Evolutionary conservation across 2,888 invertebrate species (phyloP), one percentile per base, ranked within the genome.

Genomic region (Cheilosia pagana): DNA sequence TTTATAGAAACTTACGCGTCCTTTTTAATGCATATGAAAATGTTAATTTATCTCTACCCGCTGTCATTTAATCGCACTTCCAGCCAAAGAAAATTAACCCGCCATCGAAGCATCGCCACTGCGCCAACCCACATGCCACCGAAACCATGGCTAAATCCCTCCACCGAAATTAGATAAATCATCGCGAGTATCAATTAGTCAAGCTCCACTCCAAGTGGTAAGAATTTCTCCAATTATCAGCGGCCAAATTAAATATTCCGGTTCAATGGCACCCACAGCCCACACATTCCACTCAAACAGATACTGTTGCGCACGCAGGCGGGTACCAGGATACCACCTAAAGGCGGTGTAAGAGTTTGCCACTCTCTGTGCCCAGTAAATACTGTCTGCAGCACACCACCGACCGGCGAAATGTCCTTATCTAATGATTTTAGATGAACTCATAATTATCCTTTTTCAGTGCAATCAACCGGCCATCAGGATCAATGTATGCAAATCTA

Each of bases 401-500:
- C 8, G 25, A 1, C 21, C 48, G 19, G 45, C 8, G 25, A 10
- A 16, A 50, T 31, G 63, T 70, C 35, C 48, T 21, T 52, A 23
- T 52, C 70, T 63, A 81, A 76, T 60, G 59, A 77, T 67, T 72
- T 53, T 72, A 43, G 53, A 45, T 72, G 50, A 72, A 77, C 68
- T 67, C 55, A 77, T 82, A 82, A 77, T 82, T 67, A 82, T 67
- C 48, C 77, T 43, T 52, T 53, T 68, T 67, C 16, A 39, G 35
- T 52, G 48, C 77, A 72, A 72, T 77, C 60, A 50, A 72, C 53
- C 45, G 39, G 59, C 57, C 35, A 65, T 52, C 75, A 59, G 31
- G 60, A 52, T 62, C 71, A 72, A 59, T 82, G 50, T 77, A 60
- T 77, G 63, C 71, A 71, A 71, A 71, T 65, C 75, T 70, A 55